These are phyloP conservation scores for Nemotelus pantherinus DNA, from an alignment of 2,888 invertebrate genomes.

Conservation along the genomic window DNA sequence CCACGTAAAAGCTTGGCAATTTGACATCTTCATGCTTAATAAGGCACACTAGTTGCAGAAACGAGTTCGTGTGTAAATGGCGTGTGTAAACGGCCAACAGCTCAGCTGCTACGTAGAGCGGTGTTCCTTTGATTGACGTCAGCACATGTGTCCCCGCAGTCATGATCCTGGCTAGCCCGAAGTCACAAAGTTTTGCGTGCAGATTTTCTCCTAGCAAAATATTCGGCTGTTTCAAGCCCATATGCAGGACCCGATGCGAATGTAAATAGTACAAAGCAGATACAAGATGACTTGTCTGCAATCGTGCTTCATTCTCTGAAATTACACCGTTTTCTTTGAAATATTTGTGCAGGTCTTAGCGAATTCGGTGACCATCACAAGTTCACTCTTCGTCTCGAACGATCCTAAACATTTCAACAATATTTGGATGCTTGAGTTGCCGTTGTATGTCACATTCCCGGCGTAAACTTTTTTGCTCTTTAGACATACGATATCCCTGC, in stretches of 20 bases:
- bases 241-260: slow-evolving; percentile 90
- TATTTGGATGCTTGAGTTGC: slow-evolving; percentile 89
- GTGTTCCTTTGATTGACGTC: slow-evolving; percentile 90
- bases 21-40: slow-evolving; percentile 87
- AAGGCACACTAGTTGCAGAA: slow-evolving; percentile 85
- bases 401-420: slow-evolving; percentile 93
- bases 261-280: slow-evolving; percentile 94
- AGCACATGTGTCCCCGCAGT: slow-evolving; percentile 90
- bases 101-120: slow-evolving; percentile 96
- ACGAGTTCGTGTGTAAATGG: slow-evolving; percentile 87
- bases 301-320: slow-evolving; percentile 81
- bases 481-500: slow-evolving; percentile 79
- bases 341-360: slow-evolving; percentile 89
- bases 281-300: slow-evolving; percentile 88
- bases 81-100: slow-evolving; percentile 91
- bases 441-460: slow-evolving; percentile 94
- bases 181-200: slow-evolving; percentile 89
- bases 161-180: slow-evolving; percentile 94
- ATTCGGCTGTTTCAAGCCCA: slow-evolving; percentile 95
- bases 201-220: slow-evolving; percentile 85
- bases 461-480: slow-evolving; percentile 85
- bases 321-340: slow-evolving; percentile 84
- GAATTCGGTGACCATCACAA: slow-evolving; percentile 94
- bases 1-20: slow-evolving; percentile 88
- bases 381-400: slow-evolving; percentile 90